Percentiles rank a stretch among this genome's conserved stretches.
phyloP scores from a whole-genome alignment of 2,888 invertebrate genomes.

The Erannis defoliaria region DNA sequence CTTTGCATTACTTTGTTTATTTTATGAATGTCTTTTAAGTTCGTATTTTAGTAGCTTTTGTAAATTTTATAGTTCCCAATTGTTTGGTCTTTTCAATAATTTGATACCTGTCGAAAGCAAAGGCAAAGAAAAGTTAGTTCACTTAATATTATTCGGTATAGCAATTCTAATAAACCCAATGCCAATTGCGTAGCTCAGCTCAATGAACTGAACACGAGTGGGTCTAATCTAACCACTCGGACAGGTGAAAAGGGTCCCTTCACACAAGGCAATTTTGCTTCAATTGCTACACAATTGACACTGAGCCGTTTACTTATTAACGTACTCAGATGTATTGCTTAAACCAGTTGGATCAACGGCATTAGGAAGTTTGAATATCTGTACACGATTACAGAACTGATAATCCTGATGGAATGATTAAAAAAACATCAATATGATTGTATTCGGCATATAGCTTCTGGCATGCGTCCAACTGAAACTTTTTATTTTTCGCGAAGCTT shows the following conservation, averaged over 20 bases:
- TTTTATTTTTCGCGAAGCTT: slow-evolving; percentile 45
- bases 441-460: slow-evolving; percentile 42
- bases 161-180: slow-evolving; percentile 9
- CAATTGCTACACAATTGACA: slow-evolving; percentile 15
- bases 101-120: background rate
- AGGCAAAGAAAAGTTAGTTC: background rate
- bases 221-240: slow-evolving; percentile 34
- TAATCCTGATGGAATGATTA: slow-evolving; percentile 3
- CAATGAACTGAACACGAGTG: slow-evolving; percentile 31
- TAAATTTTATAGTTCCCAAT: background rate
- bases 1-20: too few species aligned
- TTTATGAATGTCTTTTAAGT: too few species aligned
- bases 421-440: slow-evolving; percentile 28
- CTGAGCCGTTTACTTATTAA: slow-evolving; percentile 8
- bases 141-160: background rate
- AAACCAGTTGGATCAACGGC: background rate
- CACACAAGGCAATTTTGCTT: slow-evolving; percentile 31
- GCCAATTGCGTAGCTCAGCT: slow-evolving; percentile 25
- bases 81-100: background rate
- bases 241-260: slow-evolving; percentile 38
- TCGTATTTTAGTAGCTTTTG: background rate
- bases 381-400: background rate
- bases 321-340: background rate
- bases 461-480: slow-evolving; percentile 53
- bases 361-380: too few species aligned